These are phyloP conservation scores for Corythornis madagascariensis DNA, from an alignment of 2,113 vertebrate genomes.

Conservation along the genomic window DNA sequence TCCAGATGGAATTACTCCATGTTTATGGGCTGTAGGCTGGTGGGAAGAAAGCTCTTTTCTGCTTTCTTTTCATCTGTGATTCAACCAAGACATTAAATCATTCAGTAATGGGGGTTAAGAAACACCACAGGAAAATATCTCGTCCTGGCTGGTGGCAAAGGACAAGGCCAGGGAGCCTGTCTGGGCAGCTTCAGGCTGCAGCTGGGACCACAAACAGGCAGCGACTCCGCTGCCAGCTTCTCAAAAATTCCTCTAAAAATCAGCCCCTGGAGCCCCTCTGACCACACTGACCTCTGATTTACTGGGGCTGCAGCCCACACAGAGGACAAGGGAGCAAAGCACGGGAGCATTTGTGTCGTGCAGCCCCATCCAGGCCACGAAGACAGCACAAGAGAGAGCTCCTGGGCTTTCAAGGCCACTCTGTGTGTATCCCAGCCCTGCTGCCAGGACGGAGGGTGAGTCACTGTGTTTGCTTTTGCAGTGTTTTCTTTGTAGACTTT, in stretches of 20 bases:
- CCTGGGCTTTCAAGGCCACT: neutral
- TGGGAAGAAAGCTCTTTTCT: neutral
- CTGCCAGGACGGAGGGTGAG: neutral
- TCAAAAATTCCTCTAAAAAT: accelerated
- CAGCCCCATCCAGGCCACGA: accelerated
- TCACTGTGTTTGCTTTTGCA: neutral
- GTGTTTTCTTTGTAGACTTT: neutral
- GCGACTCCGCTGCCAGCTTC: accelerated
- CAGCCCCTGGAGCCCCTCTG: neutral
- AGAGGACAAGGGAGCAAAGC: neutral
- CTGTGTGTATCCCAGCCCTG: accelerated
- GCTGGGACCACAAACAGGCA: neutral
- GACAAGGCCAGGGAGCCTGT: neutral
- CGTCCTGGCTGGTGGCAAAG: neutral
- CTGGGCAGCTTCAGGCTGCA: neutral
- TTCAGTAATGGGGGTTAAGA: neutral
- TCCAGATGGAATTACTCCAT: neutral
- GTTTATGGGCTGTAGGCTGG: neutral
- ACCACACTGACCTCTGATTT: neutral
- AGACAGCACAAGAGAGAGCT: neutral
- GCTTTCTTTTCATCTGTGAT: neutral
- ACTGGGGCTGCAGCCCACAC: neutral
- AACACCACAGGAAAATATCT: neutral
- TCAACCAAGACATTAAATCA: neutral
- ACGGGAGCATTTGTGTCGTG: accelerated